Evolutionary conservation across 2,888 invertebrate species (phyloP), one percentile per base, ranked within the genome.

Genomic region (Drosophila nr. medialis): DNA sequence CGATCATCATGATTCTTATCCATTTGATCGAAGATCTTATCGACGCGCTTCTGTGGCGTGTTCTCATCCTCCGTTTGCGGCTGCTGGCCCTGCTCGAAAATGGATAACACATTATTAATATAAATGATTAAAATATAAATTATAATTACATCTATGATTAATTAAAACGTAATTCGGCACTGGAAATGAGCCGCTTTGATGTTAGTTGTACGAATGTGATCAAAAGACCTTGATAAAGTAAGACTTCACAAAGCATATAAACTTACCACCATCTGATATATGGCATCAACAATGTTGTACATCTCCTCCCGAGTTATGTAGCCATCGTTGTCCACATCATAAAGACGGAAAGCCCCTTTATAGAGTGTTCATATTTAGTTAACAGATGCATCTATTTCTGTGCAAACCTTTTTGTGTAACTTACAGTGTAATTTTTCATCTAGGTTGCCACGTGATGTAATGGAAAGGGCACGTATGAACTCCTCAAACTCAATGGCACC

Each of bases 401-500:
- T 2, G 18, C 3, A 1, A 29, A 4, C 18, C n/a, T n/a, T 15
- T 36, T 36, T 36, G 18, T 4, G 4, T 2, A 3, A 96, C 97
- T 96, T 94, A 99, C 99, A 99, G 92, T 99, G 98, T 89, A 99
- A 94, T 94, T 99, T 99, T 93, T 99, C 99, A 92, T 99, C 99
- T 88, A 99, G 95, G 93, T 98, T 99, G 80, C 99, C 99, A 92
- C 99, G 95, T 92, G 99, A 99, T 95, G 99, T 99, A 92, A 99
- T 98, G 88, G 99, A 99, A 78, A 99, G 94, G 70, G 99, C 99
- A 93, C 98, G 95, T 92, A 99, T 99, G 94, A 99, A 99, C 94
- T 99, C 99, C 94, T 99, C 98, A 93, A 99, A 99, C 93, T 99
- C 99, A 93, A 99, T 99, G 91, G 98, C 98, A 77, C 99, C 99